Evolutionary conservation across 1,140 invertebrate genomes (phyloP).

Genomic region (Odontomachus brunneus): DNA sequence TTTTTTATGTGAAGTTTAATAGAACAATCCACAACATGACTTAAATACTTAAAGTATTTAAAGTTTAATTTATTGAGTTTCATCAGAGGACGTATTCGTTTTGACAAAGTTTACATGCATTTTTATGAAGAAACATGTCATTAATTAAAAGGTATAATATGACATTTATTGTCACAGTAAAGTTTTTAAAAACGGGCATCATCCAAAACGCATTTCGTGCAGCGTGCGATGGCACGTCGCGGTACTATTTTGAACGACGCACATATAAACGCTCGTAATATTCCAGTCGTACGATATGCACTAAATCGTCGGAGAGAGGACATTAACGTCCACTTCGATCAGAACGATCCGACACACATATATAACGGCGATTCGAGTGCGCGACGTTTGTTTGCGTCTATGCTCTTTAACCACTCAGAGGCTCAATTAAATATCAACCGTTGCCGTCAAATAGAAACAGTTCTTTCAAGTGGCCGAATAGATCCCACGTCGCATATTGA

Average conservation of each 20-base stretch:
- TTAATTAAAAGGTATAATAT: too few species aligned
- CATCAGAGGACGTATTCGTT: too few species aligned
- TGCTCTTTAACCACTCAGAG: slow-evolving; percentile 22
- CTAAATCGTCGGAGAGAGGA: slow-evolving; percentile 49
- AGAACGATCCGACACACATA: slow-evolving; percentile 22
- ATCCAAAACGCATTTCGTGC: not conserved
- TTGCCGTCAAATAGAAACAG: not conserved
- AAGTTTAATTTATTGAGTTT: too few species aligned
- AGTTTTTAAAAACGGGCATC: slow-evolving; percentile 4
- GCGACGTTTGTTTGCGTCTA: not conserved
- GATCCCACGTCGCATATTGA: too few species aligned
- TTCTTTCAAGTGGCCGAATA: not conserved
- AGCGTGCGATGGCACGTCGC: not conserved
- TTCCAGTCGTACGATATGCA: slow-evolving; percentile 45
- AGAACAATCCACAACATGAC: too few species aligned
- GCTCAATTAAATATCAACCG: slow-evolving; percentile 25
- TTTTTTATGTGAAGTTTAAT: too few species aligned
- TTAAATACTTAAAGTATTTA: too few species aligned
- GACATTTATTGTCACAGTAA: not conserved
- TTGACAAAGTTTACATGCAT: too few species aligned
- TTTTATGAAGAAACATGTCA: too few species aligned
- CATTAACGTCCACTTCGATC: slow-evolving; percentile 47
- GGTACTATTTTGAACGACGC: slow-evolving; percentile 32
- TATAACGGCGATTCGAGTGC: slow-evolving; percentile 5
- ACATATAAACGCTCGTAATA: slow-evolving; percentile 43